phyloP scores from a whole-genome alignment of 2,888 invertebrate genomes.

The Campaea margaritaria region DNA sequence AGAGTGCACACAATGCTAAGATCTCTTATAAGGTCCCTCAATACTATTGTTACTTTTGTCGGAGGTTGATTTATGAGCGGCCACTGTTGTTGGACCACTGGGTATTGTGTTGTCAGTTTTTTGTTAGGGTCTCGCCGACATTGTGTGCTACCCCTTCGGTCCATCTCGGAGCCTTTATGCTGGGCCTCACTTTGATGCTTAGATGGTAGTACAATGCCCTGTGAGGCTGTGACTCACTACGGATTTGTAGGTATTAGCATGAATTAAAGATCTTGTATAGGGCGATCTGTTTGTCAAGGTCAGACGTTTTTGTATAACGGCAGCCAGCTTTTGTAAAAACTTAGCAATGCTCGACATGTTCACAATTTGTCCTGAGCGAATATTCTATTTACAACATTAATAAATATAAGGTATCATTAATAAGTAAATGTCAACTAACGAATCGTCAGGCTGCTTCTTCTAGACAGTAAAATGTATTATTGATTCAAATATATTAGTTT shows the following conservation, averaged over 20 bases:
- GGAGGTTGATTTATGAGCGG: conserved; percentile 84
- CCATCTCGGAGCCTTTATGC: conserved; percentile 80
- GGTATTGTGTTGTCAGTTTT: conserved; percentile 84
- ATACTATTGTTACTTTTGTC: conserved; percentile 85
- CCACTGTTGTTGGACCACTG: conserved; percentile 83
- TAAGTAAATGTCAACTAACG: too few relatives aligned
- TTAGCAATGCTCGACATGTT: not conserved
- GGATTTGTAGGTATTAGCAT: conserved; percentile 59
- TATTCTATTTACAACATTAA: not conserved
- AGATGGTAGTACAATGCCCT: conserved; percentile 76
- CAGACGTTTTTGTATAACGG: conserved; percentile 2
- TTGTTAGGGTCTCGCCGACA: conserved; percentile 83
- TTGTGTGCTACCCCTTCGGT: conserved; percentile 81
- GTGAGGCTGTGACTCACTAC: conserved; percentile 61
- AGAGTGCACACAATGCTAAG: conserved; percentile 83
- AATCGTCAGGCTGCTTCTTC: too few relatives aligned
- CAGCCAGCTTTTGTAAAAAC: not conserved
- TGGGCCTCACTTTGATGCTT: conserved; percentile 81
- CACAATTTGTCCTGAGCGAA: not conserved
- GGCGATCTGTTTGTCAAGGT: conserved; percentile 29
- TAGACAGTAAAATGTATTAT: too few relatives aligned
- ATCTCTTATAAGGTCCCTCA: conserved; percentile 86
- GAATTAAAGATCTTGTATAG: conserved; percentile 35
- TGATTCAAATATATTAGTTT: not conserved
- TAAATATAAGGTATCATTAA: too few relatives aligned